Base-by-base conservation (phyloP, 53 echinoderm and acorn worm species). In the Echinometra lucunter region DNA sequence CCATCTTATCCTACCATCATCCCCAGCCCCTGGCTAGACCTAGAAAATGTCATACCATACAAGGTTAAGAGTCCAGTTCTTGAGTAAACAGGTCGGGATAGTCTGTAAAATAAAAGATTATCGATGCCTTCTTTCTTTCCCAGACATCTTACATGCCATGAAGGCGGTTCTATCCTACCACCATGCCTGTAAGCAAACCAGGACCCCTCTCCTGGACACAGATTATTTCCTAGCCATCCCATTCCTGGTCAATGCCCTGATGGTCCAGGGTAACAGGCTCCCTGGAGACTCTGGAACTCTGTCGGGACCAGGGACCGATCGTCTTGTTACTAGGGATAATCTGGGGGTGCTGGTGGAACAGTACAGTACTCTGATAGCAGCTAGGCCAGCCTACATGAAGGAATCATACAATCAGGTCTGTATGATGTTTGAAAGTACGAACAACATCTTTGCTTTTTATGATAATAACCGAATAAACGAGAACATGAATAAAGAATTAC, bases 101-200 rank as follows among this genome's bases (percentile, higher is more conserved):
- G 49, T 47, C 49, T 47, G 4, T 47, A 47, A 1, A 21, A 60
- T 60, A 16, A 38, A 47, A 1, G 75, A 75, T 83, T 25, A 8
- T 6, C 83, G 34, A 60, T 60, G 63, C 63, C 13, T 21, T 21
- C 8, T 69, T 11, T 34, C 25, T 58, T 28, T 53, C n/a, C 15
- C 28, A 98, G 98, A 96, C 49, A 95, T 96, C 28, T 95, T 98
- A 12, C 97, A 97, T 91, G 96, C 97, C 12, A 97, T 98, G 98
- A 98, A 98, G 92, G 96, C 98, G 9, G 94, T 97, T 13, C 89
- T 98, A 21, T 98, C 98, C 89, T 98, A 96, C 89, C 95, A 98
- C 66, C 98, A 98, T 80, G 95, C 95, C 75, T 95, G 96, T 57
- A 97, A 96, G 89, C 95, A 97, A 37, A 97, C 95, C 70, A 95